Evolutionary conservation across 2,113 vertebrate species (phyloP).

Genomic region (Dolichotis patagonum): DNA sequence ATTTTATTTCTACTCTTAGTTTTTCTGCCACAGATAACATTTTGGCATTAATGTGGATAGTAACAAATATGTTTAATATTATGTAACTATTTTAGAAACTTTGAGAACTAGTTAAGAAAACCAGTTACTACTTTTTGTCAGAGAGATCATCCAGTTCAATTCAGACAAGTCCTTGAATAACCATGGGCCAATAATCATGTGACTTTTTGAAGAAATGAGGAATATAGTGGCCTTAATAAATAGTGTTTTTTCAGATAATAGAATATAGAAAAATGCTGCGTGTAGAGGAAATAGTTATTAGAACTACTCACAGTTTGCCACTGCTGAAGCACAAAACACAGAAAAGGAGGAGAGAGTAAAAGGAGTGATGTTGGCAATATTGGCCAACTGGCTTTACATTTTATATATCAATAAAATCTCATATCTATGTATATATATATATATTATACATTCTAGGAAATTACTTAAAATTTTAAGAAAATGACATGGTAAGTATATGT

Average conservation of each 20-base stretch:
- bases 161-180: conserved; percentile 17
- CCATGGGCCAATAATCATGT: conserved; percentile 33
- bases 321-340: neutral
- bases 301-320: neutral
- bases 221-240: neutral
- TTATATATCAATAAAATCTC: neutral
- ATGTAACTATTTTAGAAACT: neutral
- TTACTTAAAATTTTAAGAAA: conserved; percentile 31
- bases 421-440: neutral
- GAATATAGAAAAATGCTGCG: neutral
- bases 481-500: neutral
- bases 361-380: neutral
- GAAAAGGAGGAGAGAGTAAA: neutral
- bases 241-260: neutral
- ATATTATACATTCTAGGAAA: neutral
- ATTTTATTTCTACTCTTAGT: neutral
- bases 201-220: conserved; percentile 47
- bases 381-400: neutral
- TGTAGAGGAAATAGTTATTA: neutral
- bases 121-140: conserved; percentile 21
- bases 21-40: neutral
- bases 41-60: neutral
- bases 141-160: neutral
- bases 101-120: conserved; percentile 33
- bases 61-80: conserved; percentile 21